These are phyloP conservation scores for Apamea sordens DNA, from an alignment of 2,888 invertebrate genomes.

Conservation along the genomic window DNA sequence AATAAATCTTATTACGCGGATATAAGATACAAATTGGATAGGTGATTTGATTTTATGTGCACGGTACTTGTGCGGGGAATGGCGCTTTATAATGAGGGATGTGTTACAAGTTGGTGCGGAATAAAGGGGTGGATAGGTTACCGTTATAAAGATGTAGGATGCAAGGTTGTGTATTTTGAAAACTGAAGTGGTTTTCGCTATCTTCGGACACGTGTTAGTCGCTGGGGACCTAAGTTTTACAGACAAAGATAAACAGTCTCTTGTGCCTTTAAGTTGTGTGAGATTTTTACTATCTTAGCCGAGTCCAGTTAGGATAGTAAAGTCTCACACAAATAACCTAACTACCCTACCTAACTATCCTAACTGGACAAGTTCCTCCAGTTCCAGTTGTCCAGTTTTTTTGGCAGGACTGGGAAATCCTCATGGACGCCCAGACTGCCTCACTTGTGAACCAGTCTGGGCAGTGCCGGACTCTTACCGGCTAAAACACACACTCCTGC, in stretches of 20 bases:
- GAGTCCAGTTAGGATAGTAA: no score
- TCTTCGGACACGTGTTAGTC: background rate
- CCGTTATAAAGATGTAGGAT: background rate
- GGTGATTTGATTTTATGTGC: slow-evolving; percentile 53
- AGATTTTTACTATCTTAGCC: background rate
- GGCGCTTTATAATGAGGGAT: slow-evolving; percentile 59
- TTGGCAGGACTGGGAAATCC: no score
- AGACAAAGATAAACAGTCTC: background rate
- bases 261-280: background rate
- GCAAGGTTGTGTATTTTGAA: background rate
- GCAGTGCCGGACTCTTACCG: no score
- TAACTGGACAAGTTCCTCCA: no score
- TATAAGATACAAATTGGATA: slow-evolving; percentile 60
- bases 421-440: no score
- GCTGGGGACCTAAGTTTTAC: background rate
- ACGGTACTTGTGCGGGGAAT: slow-evolving; percentile 32
- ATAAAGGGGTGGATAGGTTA: slow-evolving; percentile 22
- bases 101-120: slow-evolving; percentile 48
- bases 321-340: no score
- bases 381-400: no score
- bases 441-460: no score
- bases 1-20: slow-evolving; percentile 52
- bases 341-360: no score
- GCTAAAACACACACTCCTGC: no score
- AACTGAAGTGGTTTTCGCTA: background rate